Conservation (phyloP, 2,113 vertebrate species). For the Amazona vittata region DNA sequence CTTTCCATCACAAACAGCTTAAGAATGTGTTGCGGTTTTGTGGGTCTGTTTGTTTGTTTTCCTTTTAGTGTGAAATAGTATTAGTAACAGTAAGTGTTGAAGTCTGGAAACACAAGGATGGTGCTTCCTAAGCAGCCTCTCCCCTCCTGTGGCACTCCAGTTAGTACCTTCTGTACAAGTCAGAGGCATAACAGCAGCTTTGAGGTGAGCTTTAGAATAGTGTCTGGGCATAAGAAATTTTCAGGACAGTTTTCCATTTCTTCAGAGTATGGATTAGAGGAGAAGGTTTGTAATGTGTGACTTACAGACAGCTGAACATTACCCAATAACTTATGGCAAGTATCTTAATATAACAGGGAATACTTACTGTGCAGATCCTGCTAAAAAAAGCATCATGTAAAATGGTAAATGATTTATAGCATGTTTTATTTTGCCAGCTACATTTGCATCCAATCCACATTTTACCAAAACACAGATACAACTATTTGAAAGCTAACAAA, state of each 20-base stretch:
- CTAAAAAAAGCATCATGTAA: not conserved
- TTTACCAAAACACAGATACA: not conserved
- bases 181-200: not conserved
- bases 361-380: not conserved
- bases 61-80: not conserved
- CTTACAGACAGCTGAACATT: not conserved
- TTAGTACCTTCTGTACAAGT: not conserved
- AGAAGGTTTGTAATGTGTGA: not conserved
- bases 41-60: not conserved
- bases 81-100: not conserved
- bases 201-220: not conserved
- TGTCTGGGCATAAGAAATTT: not conserved
- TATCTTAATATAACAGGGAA: not conserved
- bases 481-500: not conserved
- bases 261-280: not conserved
- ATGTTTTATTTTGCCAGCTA: not conserved
- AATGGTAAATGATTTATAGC: not conserved
- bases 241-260: not conserved
- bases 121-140: not conserved
- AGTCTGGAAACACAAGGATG: fast-evolving
- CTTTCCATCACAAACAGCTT: not conserved
- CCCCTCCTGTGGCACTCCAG: not conserved
- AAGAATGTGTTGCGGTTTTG: not conserved
- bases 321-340: not conserved
- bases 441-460: not conserved